Evolutionary conservation across 2,113 vertebrate genomes (phyloP), one percentile per base, ranked within the genome.

Genomic region (Mastomys coucha): DNA sequence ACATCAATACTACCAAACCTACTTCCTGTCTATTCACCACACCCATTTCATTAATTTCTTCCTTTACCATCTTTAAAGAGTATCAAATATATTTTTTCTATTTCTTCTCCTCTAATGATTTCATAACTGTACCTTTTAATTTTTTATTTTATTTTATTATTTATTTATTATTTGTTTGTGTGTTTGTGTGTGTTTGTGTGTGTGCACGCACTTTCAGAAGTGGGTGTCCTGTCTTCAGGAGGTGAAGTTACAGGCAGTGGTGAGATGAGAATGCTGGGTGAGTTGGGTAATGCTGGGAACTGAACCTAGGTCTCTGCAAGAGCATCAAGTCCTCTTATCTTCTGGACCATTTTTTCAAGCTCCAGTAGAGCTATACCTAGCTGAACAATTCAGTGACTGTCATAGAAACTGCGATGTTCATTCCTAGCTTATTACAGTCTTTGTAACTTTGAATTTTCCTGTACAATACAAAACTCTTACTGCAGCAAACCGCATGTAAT

Each of bases 391-490:
- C 42, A 49, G 9, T 76, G 33, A 84, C 42, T 49, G 58, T 67
- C 10, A 19, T 69, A 39, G n/a, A 94, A 82, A 33, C 73, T 39
- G 75, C 31, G 56, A 39, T 76, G 39, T 60, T 69, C 19, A 63
- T 70, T 36, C 82, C 45, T 91, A 81, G 75, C 14, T 69, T 96
- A 65, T 4, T 69, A 26, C 10, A 75, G n/a, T 45, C 11, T n/a
- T 56, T 75, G 12, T 67, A 91, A 78, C 26, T 65, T 93, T 87
- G 78, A 4, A 69, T 39, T 94, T 75, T 72, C 42, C 26, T 58
- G 12, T n/a, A 36, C 22, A 75, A 88, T 67, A 22, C 11, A 91
- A 80, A 8, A 80, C 42, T 75, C 76, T 88, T 88, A 82, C 1
- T 39, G 51, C 26, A 75, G 10, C 39, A 58, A 91, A 91, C 33